Evolutionary conservation across 2,113 vertebrate genomes (phyloP).

Genomic region (Aspidoscelis tigris): DNA sequence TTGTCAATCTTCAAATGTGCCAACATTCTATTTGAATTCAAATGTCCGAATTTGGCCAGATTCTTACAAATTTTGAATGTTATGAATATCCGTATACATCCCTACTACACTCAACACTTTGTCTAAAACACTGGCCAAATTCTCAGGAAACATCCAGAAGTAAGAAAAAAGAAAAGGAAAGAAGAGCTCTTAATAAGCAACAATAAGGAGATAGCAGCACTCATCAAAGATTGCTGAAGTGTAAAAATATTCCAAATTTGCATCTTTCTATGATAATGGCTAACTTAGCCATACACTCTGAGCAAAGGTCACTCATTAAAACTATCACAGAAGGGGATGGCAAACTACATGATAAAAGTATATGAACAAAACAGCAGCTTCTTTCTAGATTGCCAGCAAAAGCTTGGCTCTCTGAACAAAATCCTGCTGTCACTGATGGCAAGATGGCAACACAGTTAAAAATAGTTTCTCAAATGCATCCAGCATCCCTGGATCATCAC

Average conservation of each 20-base stretch:
- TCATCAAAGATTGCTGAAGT: slow-evolving; percentile 3
- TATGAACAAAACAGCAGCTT: neutral
- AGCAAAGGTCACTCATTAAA: neutral
- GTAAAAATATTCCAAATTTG: neutral
- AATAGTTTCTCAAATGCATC: neutral
- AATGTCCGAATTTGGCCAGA: too few relatives aligned
- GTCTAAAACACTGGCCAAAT: neutral
- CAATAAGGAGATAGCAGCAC: neutral
- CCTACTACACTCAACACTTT: slow-evolving; percentile 6
- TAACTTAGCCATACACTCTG: neutral
- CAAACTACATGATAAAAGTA: neutral
- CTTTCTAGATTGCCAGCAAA: neutral
- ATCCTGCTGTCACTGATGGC: neutral
- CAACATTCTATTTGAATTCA: too few relatives aligned
- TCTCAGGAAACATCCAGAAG: slow-evolving; percentile 13
- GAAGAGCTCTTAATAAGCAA: neutral
- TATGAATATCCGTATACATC: too few relatives aligned
- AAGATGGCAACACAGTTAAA: neutral
- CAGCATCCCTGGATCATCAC: neutral
- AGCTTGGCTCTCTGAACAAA: neutral
- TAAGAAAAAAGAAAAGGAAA: slow-evolving; percentile 11
- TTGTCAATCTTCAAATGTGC: too few relatives aligned
- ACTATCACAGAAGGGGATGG: neutral
- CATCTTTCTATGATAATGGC: neutral
- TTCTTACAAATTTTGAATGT: too few relatives aligned